These are phyloP conservation scores for Trogon surrucura DNA, from an alignment of 2,113 vertebrate genomes.

Conservation along the genomic window DNA sequence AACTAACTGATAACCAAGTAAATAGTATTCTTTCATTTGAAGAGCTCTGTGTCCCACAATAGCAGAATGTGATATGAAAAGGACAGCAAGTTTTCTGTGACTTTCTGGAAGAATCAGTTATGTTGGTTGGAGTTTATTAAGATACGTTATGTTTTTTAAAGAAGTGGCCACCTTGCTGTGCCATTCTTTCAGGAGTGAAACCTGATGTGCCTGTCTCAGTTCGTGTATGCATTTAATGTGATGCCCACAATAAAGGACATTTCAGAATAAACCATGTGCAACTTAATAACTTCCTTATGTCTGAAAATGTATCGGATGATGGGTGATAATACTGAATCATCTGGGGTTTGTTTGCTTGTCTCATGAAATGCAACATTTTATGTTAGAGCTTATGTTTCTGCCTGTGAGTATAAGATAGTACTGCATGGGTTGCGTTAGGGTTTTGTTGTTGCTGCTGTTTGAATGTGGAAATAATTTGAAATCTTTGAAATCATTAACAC, in stretches of 20 bases:
- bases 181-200: neutral
- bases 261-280: neutral
- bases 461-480: neutral
- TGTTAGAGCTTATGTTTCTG: neutral
- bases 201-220: neutral
- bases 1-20: neutral
- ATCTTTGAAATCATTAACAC: neutral
- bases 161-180: no score
- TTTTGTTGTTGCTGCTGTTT: neutral
- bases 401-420: neutral
- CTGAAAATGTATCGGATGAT: neutral
- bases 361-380: neutral
- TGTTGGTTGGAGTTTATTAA: neutral
- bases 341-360: neutral
- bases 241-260: neutral
- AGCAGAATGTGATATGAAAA: neutral
- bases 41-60: neutral
- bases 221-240: neutral
- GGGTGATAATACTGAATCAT: neutral
- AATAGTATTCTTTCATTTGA: neutral
- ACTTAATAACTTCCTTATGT: neutral
- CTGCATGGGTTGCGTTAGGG: neutral
- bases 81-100: neutral
- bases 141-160: neutral
- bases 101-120: fast-evolving